Conservation (phyloP, 2,797 vertebrate genomes). For the Triplophysa yarkandensis region DNA sequence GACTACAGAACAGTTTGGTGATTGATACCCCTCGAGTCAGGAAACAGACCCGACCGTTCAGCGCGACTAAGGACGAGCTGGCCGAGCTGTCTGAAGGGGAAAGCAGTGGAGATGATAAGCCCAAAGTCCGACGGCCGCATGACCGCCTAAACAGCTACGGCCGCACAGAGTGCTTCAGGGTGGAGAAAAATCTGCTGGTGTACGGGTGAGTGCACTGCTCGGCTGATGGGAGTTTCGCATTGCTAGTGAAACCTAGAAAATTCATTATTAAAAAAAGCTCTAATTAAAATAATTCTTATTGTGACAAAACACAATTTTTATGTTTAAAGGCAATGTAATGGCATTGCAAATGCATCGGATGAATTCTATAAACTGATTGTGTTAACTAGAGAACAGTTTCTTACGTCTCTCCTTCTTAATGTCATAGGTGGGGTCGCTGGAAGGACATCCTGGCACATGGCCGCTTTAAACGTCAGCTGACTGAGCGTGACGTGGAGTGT, state of each 20-base stretch:
- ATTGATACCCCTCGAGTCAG: constrained; percentile 96
- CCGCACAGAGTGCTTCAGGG: constrained; percentile 95
- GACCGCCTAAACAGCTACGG: constrained; percentile 93
- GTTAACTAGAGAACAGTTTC: neutral
- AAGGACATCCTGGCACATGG: constrained; percentile 95
- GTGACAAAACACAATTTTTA: no score
- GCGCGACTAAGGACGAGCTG: constrained; percentile 94
- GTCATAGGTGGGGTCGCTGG: constrained; percentile 93
- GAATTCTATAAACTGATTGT: neutral
- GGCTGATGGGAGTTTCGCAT: neutral
- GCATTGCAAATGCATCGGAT: no score
- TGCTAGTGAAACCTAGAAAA: neutral
- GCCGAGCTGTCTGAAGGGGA: constrained; percentile 94
- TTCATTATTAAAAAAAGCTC: no score
- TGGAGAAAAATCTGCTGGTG: constrained; percentile 96
- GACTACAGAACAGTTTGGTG: constrained; percentile 93
- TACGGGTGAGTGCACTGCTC: constrained; percentile 84
- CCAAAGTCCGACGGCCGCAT: constrained; percentile 88
- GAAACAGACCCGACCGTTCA: constrained; percentile 96
- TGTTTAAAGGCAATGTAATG: no score
- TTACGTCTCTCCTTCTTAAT: neutral
- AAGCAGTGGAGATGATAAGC: constrained; percentile 91
- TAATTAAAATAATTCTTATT: no score
- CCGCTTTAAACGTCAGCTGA: constrained; percentile 95
- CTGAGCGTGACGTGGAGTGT: constrained; percentile 91